Base-by-base conservation (phyloP, 2,113 vertebrate species). In the Tringa solitaria region DNA sequence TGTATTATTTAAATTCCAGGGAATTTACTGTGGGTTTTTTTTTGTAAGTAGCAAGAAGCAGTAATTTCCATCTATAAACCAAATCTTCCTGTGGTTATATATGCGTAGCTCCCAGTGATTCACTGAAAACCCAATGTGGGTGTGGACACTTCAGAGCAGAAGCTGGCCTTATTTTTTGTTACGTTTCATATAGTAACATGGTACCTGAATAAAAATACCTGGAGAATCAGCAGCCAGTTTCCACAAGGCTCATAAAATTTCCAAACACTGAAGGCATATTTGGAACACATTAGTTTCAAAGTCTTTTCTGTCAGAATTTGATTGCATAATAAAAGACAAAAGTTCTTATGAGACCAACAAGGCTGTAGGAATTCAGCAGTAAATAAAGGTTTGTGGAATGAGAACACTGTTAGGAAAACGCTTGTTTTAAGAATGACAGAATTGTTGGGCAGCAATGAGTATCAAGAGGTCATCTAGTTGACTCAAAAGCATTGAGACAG, bases 281-380 rank as follows among this genome's bases (percentile, higher is more conserved):
- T 94, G 93, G 94, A 95, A 91, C 88, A 94, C 75, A 63, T 94
- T 95, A 90, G 70, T 95, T 96, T 96, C 87, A 96, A 94, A 96
- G 64, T 74, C 54, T 95, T 43, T 59, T 93, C 92, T 96, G 88
- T 93, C 78, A 97, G 78, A 96, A 93, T 82, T 92, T 22, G 7
- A 74, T 97, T 91, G 77, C 70, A 61, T 94, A 97, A 95, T 79
- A 84, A 79, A 93, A 78, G 45, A 92, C 27, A 30, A 18, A 26
- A 77, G 27, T 65, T 78, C 85, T 93, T 60, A 65, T 0, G 3
- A 86, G 83, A 77, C 20, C 60, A 78, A 26, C 4, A 56, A 48
- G 75, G 61, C 56, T 91, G 37, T 24, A 94, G 56, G 46, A 96
- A 97, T 82, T 67, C 72, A 90, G 75, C 35, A 83, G 61, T 57